Evolutionary conservation across 1,140 invertebrate species (phyloP).

Genomic region (Callitettix versicolor): DNA sequence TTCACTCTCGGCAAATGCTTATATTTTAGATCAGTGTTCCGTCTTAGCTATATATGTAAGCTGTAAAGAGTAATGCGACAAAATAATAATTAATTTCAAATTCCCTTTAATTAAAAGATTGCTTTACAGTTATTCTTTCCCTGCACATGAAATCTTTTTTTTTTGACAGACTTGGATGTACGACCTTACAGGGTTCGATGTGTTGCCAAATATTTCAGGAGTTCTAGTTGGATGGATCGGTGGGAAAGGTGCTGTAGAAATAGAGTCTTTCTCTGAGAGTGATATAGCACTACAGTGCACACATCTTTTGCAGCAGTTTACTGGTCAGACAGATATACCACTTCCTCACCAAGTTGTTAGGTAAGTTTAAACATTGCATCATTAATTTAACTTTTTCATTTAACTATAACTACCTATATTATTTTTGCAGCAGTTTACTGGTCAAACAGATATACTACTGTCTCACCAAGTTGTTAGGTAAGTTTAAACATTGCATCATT

Average conservation of each 20-base stretch:
- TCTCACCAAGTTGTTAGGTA: slow-evolving; percentile 32
- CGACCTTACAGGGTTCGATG: slow-evolving; percentile 56
- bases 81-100: no score
- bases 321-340: slow-evolving; percentile 42
- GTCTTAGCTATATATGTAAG: no score
- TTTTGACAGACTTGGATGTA: slow-evolving; percentile 34
- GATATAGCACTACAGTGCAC: slow-evolving; percentile 45
- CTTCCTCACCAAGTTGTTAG: slow-evolving; percentile 33
- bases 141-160: neutral
- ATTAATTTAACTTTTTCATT: no score
- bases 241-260: slow-evolving; percentile 50
- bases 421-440: slow-evolving; percentile 45
- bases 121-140: no score
- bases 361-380: neutral
- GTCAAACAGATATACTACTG: slow-evolving; percentile 39
- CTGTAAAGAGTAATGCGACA: no score
- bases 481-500: neutral
- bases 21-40: no score
- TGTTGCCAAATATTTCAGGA: slow-evolving; percentile 38
- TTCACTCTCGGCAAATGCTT: no score
- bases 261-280: slow-evolving; percentile 49
- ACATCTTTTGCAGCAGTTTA: slow-evolving; percentile 42
- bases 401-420: no score
- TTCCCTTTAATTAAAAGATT: no score
- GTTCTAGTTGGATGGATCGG: slow-evolving; percentile 66